phyloP scores from a whole-genome alignment of 2,113 vertebrate species.

The Tympanuchus pallidicinctus region DNA sequence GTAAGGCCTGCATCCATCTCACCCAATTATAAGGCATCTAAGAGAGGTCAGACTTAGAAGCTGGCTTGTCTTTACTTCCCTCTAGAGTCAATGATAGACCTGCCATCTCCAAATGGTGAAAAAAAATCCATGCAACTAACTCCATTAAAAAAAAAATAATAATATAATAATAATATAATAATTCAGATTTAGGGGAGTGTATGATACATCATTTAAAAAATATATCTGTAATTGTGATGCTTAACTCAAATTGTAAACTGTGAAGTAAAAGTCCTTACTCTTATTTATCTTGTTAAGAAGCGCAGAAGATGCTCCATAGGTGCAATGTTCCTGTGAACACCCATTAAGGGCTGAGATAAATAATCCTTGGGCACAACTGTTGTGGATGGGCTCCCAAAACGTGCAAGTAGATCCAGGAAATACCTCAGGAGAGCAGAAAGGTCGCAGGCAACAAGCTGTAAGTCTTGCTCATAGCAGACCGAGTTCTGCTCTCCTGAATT shows the following conservation, averaged over 20 bases:
- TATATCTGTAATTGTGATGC: background rate
- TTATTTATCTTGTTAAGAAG: background rate
- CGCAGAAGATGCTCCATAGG: background rate
- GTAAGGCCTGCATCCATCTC: background rate
- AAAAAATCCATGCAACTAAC: background rate
- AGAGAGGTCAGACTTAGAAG: background rate
- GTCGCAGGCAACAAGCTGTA: background rate
- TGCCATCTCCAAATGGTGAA: background rate
- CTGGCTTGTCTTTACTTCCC: conserved; percentile 44
- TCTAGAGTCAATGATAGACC: background rate
- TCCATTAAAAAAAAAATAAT: background rate
- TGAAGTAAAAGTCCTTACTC: background rate
- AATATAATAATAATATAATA: no score
- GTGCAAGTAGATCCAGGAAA: background rate
- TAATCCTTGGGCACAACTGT: background rate
- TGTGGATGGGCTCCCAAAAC: background rate
- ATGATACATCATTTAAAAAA: background rate
- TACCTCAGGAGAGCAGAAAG: background rate
- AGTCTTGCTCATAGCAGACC: background rate
- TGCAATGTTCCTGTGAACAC: background rate
- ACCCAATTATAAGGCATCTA: background rate
- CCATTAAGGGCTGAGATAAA: background rate
- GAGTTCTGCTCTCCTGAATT: background rate
- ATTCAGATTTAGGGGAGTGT: background rate
- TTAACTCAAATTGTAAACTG: background rate